Evolutionary conservation across 1,140 invertebrate species (phyloP), one percentile per base, ranked within the genome.

Genomic region (Zaprionus taronus): DNA sequence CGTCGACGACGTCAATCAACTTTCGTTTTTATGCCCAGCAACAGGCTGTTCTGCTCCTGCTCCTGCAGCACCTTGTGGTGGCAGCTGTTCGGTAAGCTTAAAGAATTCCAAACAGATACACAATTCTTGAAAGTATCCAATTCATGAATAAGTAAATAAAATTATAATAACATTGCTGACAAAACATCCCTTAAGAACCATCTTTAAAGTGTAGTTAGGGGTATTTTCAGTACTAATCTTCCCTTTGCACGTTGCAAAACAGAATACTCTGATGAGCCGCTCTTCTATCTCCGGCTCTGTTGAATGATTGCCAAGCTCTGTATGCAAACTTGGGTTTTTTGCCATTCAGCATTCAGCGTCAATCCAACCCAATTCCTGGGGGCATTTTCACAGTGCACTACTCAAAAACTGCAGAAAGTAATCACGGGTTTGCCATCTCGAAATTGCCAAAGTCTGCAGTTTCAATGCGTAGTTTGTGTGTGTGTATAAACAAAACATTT

Each of bases 281-380:
- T 9, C n/a, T 47, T 47, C 38, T 2, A 7, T 6, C 15, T 6
- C 15, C 0, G 38, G 31, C 31, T 11, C 61, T 63, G 22, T 53
- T n/a, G 31, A 53, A 5, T 36, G 62, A 63, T 49, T 51, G 26
- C 17, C 47, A 55, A 17, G 24, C 36, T 38, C 2, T 53, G 15
- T 15, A 64, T 62, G 41, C 57, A 69, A 17, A 28, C 20, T 47
- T 20, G 2, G 12, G 14, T 14, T 38, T 12, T 38, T 5, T 49
- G 62, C 51, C 51, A 58, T 60, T 72, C 49, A 56, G 26, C 41
- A 62, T 70, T 11, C 31, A 34, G 60, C 69, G 12, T 49, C 65
- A 65, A 74, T 36, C 64, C 41, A 66, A 79, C 77, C 77, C 77
- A 75, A 79, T 75, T 79, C 77, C 72, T 12, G 44, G 24, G 36